Percentiles rank a stretch among this genome's conserved stretches.
Conservation (phyloP, 2,113 vertebrate genomes). For the Labeo rohita region DNA sequence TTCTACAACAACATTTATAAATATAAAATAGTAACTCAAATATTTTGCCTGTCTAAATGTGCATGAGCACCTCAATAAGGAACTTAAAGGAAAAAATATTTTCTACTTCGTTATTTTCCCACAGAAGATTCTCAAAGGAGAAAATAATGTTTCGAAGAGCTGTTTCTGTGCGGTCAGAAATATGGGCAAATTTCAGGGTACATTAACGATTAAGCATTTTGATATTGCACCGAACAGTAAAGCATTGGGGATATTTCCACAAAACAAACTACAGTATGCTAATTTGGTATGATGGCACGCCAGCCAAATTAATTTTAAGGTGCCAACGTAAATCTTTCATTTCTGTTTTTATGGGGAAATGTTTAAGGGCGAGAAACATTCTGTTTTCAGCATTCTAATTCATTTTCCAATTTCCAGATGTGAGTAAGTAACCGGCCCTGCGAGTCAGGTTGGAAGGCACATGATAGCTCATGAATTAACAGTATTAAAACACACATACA, state of each 20-base stretch:
- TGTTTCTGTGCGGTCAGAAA: neutral
- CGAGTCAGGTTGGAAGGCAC: neutral
- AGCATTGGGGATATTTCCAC: slow-evolving; percentile 22
- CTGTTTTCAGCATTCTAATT: neutral
- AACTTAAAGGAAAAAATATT: neutral
- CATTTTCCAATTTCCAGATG: slow-evolving; percentile 42
- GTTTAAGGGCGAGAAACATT: neutral
- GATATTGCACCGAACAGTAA: slow-evolving; percentile 57
- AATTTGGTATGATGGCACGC: neutral
- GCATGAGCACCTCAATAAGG: neutral
- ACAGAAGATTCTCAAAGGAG: slow-evolving; percentile 20
- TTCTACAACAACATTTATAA: neutral
- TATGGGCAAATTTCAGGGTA: slow-evolving; percentile 52
- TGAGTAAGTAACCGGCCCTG: neutral
- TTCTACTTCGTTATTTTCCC: neutral
- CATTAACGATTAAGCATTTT: slow-evolving; percentile 70
- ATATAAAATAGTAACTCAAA: neutral
- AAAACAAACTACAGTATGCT: slow-evolving; percentile 22
- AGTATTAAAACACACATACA: neutral
- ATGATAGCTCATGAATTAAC: neutral
- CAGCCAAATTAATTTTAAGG: slow-evolving; percentile 16
- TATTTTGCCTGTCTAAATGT: neutral
- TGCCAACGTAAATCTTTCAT: slow-evolving; percentile 18
- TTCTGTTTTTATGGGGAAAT: neutral
- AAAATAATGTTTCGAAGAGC: neutral